phyloP scores from a whole-genome alignment of 2,888 invertebrate species.

The Leptogaster cylindrica region DNA sequence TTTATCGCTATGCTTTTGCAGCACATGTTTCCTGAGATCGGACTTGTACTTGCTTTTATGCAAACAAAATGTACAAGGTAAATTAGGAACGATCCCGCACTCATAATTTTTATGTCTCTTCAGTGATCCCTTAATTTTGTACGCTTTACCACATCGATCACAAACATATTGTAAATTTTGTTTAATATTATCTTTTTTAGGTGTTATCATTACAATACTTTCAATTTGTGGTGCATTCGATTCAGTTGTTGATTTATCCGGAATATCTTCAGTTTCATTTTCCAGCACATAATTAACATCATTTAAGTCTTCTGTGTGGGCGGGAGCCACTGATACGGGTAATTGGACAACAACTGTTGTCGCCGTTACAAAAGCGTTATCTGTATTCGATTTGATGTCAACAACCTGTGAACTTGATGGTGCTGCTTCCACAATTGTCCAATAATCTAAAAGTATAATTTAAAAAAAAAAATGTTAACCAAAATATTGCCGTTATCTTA shows the following conservation, averaged over 20 bases:
- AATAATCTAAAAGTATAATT: slow-evolving; percentile 54
- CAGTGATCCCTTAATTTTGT: slow-evolving; percentile 80
- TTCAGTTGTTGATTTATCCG: not conserved
- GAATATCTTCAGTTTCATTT: slow-evolving; percentile 38
- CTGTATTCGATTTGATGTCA: slow-evolving; percentile 48
- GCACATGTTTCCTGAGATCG: slow-evolving; percentile 59
- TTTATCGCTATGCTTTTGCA: slow-evolving; percentile 56
- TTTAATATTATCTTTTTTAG: not conserved
- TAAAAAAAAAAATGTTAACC: slow-evolving; percentile 39
- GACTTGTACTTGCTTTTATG: slow-evolving; percentile 62
- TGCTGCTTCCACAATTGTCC: slow-evolving; percentile 60
- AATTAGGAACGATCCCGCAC: slow-evolving; percentile 64
- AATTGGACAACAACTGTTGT: slow-evolving; percentile 44
- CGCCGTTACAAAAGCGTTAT: slow-evolving; percentile 12
- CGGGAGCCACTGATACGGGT: slow-evolving; percentile 34
- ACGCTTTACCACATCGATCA: slow-evolving; percentile 79
- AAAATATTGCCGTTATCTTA: not conserved
- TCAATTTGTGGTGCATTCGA: not conserved
- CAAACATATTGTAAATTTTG: slow-evolving; percentile 62
- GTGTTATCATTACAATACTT: slow-evolving; percentile 15
- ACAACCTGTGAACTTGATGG: slow-evolving; percentile 51
- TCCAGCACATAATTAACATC: slow-evolving; percentile 40
- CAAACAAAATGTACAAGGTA: slow-evolving; percentile 58
- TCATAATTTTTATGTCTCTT: slow-evolving; percentile 79
- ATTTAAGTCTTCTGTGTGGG: not conserved